Evolutionary conservation across 2,888 invertebrate genomes (phyloP).

Genomic region (Salticus scenicus): DNA sequence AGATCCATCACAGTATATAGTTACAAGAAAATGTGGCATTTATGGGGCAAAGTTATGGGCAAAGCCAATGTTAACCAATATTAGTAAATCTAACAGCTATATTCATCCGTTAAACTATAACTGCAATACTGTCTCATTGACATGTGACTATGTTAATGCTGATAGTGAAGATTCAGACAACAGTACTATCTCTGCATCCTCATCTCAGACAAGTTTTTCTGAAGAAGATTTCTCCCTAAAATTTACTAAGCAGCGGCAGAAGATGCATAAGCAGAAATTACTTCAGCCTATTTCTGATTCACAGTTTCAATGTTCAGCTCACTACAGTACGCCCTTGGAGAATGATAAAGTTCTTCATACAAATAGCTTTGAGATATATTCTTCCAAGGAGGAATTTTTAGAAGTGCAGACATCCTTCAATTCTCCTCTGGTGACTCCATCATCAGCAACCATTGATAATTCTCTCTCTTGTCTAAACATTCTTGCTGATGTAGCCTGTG

Average conservation of each 20-base stretch:
- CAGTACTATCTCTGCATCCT: slow-evolving; percentile 36
- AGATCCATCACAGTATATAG: slow-evolving; percentile 91
- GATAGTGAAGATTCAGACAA: slow-evolving; percentile 69
- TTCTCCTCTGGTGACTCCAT: slow-evolving; percentile 59
- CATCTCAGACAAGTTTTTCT: slow-evolving; percentile 42
- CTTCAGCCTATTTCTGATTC: slow-evolving; percentile 22
- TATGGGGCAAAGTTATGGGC: slow-evolving; percentile 11
- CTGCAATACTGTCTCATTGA: slow-evolving; percentile 39
- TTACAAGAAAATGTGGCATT: slow-evolving; percentile 81
- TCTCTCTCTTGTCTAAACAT: slow-evolving; percentile 71
- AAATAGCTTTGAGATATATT: no score
- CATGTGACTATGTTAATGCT: slow-evolving; percentile 72
- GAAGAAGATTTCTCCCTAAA: slow-evolving; percentile 69
- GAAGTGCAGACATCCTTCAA: slow-evolving; percentile 44
- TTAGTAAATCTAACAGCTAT: neutral
- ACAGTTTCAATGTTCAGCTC: neutral
- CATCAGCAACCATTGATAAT: slow-evolving; percentile 38
- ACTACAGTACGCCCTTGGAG: no score
- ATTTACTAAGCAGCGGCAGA: slow-evolving; percentile 72
- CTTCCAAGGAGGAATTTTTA: slow-evolving; percentile 20
- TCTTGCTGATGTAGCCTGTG: slow-evolving; percentile 71
- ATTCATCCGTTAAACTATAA: slow-evolving; percentile 39
- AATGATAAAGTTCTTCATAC: no score
- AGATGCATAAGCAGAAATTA: slow-evolving; percentile 72
- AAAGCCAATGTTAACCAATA: slow-evolving; percentile 23